phyloP scores from a whole-genome alignment of 2,113 vertebrate species.

The Heloderma charlesbogerti region DNA sequence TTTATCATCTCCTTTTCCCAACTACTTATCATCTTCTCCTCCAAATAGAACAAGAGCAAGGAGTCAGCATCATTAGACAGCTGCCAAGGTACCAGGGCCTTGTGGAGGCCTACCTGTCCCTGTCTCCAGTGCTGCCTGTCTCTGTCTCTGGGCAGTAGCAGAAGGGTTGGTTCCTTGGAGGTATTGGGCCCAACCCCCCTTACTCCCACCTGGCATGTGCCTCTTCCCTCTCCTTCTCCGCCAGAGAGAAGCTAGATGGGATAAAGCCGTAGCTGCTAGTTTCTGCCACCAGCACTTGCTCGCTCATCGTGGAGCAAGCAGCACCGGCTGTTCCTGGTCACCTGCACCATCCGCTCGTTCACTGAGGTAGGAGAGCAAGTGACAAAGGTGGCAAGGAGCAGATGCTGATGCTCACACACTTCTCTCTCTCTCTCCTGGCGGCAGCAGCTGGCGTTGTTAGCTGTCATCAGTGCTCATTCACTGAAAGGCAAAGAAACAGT shows the following conservation, averaged over 20 bases:
- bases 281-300: no score
- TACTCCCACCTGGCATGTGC: background rate
- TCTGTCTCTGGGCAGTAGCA: background rate
- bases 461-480: no score
- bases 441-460: background rate
- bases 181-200: background rate
- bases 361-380: background rate
- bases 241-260: no score
- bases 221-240: background rate
- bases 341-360: background rate
- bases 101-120: background rate
- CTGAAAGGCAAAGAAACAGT: no score
- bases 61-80: background rate
- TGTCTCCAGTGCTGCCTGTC: background rate
- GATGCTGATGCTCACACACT: background rate
- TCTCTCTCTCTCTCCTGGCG: background rate
- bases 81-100: background rate
- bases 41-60: background rate
- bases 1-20: background rate
- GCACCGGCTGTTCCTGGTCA: background rate
- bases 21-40: background rate
- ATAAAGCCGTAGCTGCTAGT: no score
- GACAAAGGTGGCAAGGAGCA: background rate
- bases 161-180: background rate
- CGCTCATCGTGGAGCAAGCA: no score